Base-by-base conservation (phyloP, 2,797 vertebrate species). In the Hemitrygon akajei region DNA sequence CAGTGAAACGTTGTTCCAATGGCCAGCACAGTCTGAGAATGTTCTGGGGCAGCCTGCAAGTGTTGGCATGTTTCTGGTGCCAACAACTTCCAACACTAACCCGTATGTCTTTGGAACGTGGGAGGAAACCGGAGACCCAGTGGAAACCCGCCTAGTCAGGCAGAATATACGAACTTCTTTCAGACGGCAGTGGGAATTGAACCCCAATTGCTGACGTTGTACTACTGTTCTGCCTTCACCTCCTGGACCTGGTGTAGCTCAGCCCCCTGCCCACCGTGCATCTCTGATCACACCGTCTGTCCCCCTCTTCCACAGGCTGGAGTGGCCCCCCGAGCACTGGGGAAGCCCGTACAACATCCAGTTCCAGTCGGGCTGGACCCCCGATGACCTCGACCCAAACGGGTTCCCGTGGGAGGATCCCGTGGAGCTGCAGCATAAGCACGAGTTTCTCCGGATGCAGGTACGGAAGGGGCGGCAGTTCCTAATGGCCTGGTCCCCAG, bases 331-430 rank as follows among this genome's bases (percentile, higher is more conserved):
- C 0, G 95, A 95, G 37, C 94, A 96, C 30, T 69, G 82, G 69
- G 95, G 94, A 0, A 37, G 96, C 4, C 95, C 96, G 0, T 99
- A 98, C 95, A 95, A 94, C 4, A 97, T 97, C 0, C 95, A 96
- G 77, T 99, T 98, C 96, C 94, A 94, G 87, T 97, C 96, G 0
- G 97, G 97, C 58, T 98, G 98, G 98, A 96, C 97, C 94, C 97
- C 97, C 0, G 96, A 96, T 0, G 94, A 95, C 58, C 37, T 69
- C 2, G 96, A 96, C 94, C 95, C 96, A 0, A 96, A 97, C 34
- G 97, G 97, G 69, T 96, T 97, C 69, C 94, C 96, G 92, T 98
- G 98, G 98, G 97, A 98, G 94, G 98, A 98, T 95, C 97, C 98
- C 0, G 96, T 98, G n/a, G 98, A 98, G 95, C 96, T 96, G 94